Base-by-base conservation (phyloP, 1,140 invertebrate species). In the Calliopsis andreniformis region DNA sequence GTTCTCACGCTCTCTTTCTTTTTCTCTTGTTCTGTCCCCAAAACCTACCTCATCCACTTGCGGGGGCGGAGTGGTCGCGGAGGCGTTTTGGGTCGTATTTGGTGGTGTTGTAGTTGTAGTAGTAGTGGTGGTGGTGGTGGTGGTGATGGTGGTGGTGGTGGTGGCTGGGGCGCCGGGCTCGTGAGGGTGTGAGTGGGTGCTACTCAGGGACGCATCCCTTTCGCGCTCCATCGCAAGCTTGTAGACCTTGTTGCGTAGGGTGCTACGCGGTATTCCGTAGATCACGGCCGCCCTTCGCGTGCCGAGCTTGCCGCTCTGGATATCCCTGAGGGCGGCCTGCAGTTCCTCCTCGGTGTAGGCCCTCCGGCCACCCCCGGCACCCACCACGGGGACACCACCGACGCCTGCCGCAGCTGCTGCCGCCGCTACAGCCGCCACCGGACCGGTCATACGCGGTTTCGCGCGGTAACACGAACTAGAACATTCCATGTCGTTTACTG, bases 261-360 rank as follows among this genome's bases (percentile, higher is more conserved):
- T 99, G 66, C 98, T 98, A 66, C 98, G 94, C 5, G 98, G 98
- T 88, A 99, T 98, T 71, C 98, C 97, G 90, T 99, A 99, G 77
- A 98, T 96, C 35, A 97, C 97, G 43, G 98, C 97, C 0, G 98
- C 98, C 75, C 98, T 94, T 42, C 98, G 92, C 1, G 97, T 98
- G 58, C 97, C 98, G 70, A 99, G 93, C 89, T 97, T 97, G 6
- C 97, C 98, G 87, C 95, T 96, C 88, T 98, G 96, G 86, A 99
- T 98, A 91, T 99, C 98, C 77, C 96, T 93, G 53, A 99, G 94
- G 10, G 98, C 98, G 18, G 96, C 95, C 86, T 97, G 95, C 10
- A 99, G 93, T 89, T 98, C 98, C 83, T 98, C 97, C 87, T 98
- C 97, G 30, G 97, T 98, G 93, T 99, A 99, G 18, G 95, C 95